Evolutionary conservation across 2,888 invertebrate species (phyloP).

Genomic region (Conchocele bisecta): DNA sequence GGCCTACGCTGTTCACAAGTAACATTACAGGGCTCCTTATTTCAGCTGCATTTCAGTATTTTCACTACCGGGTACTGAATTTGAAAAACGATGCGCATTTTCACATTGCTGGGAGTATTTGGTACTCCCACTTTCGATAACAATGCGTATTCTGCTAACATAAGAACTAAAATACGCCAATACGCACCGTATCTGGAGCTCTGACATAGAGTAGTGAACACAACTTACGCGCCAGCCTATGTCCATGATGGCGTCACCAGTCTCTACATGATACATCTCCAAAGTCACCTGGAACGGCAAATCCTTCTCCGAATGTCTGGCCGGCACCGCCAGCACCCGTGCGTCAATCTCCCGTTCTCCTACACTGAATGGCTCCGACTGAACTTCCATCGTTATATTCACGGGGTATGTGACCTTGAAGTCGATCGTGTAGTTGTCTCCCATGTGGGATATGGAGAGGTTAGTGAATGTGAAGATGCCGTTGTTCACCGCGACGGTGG

Average conservation of each 20-base stretch:
- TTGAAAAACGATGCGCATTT: too few species aligned
- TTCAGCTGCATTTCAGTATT: too few species aligned
- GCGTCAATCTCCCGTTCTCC: slow-evolving; percentile 36
- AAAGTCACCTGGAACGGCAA: slow-evolving; percentile 22
- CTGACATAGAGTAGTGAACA: too few species aligned
- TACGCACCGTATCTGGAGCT: too few species aligned
- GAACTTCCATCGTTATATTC: slow-evolving; percentile 50
- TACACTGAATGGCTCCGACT: slow-evolving; percentile 37
- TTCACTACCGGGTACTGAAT: too few species aligned
- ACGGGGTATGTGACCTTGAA: slow-evolving; percentile 61
- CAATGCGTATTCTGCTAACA: too few species aligned
- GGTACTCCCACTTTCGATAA: too few species aligned
- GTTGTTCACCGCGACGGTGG: slow-evolving; percentile 52
- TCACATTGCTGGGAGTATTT: too few species aligned
- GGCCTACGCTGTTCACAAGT: too few species aligned
- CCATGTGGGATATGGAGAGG: slow-evolving; percentile 66
- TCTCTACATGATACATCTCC: slow-evolving; percentile 37
- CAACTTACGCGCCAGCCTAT: slow-evolving; percentile 51
- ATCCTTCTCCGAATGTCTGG: slow-evolving; percentile 27
- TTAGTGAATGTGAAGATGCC: slow-evolving; percentile 75
- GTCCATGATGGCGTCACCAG: slow-evolving; percentile 30
- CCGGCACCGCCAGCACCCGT: not conserved
- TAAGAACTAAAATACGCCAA: too few species aligned
- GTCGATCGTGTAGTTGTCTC: slow-evolving; percentile 60
- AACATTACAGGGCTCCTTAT: too few species aligned